Conservation (phyloP, 2,888 invertebrate species). For the Sericinus montela region DNA sequence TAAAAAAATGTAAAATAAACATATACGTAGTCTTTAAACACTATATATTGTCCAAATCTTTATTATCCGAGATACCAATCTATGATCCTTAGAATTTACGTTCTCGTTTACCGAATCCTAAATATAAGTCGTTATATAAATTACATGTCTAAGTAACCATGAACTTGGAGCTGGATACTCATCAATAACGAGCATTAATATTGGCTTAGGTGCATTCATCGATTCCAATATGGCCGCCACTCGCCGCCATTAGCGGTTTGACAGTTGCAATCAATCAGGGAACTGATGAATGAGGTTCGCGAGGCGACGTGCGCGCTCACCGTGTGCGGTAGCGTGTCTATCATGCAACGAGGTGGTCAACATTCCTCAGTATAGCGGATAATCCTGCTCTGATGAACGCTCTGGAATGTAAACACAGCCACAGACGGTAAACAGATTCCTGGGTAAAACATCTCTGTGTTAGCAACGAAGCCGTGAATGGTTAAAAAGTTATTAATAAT, state of each 20-base stretch:
- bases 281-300: conserved; percentile 71
- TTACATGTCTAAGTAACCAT: conserved; percentile 62
- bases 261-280: conserved; percentile 77
- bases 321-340: conserved; percentile 51
- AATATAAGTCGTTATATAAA: conserved; percentile 36
- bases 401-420: too few relatives aligned
- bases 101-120: conserved; percentile 47
- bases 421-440: too few relatives aligned
- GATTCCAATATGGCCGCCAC: conserved; percentile 60
- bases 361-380: not conserved
- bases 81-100: too few relatives aligned
- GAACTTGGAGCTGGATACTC: conserved; percentile 52
- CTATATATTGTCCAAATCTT: too few relatives aligned
- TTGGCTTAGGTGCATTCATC: conserved; percentile 66
- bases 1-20: too few relatives aligned
- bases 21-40: too few relatives aligned
- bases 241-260: conserved; percentile 73
- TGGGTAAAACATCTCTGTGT: too few relatives aligned
- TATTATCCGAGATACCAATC: too few relatives aligned
- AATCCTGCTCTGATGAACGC: conserved; percentile 6
- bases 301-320: conserved; percentile 29
- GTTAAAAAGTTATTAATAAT: too few relatives aligned
- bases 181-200: conserved; percentile 72
- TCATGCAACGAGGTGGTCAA: conserved; percentile 9
- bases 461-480: too few relatives aligned